Conservation (phyloP, 2,888 invertebrate genomes). For the Drosophila maculinotata region DNA sequence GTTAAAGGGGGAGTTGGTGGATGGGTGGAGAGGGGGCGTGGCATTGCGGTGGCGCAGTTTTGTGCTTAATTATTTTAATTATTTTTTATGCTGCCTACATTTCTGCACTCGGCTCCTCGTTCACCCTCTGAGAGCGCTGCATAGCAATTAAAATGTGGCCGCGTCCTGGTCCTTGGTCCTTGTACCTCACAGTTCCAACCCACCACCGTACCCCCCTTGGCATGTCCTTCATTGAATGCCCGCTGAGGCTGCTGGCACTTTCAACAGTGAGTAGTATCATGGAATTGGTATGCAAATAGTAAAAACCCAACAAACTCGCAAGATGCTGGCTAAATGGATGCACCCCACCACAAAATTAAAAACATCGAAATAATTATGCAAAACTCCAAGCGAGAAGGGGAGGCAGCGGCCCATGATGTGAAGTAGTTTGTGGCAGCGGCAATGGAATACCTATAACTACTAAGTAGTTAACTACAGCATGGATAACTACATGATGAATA, state of each 20-base stretch:
- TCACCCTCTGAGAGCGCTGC: constrained; percentile 17
- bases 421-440: constrained; percentile 21
- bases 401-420: not conserved
- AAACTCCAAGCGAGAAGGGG: constrained; percentile 1
- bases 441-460: constrained; percentile 3
- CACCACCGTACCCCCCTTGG: not conserved
- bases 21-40: not conserved
- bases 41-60: constrained; percentile 61
- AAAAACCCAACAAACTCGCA: constrained; percentile 19
- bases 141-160: constrained; percentile 72
- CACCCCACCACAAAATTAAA: constrained; percentile 1
- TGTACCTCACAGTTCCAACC: not conserved
- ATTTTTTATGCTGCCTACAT: constrained; percentile 69
- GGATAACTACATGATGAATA: constrained; percentile 1
- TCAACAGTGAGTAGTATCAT: constrained; percentile 49
- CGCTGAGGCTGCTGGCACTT: constrained; percentile 33
- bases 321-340: constrained; percentile 23
- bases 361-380: constrained; percentile 28
- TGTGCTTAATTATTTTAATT: constrained; percentile 77
- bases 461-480: constrained; percentile 13
- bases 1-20: not conserved
- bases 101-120: constrained; percentile 36
- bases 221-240: constrained; percentile 63
- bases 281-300: constrained; percentile 75
- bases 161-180: too few species aligned